phyloP scores from a whole-genome alignment of 2,888 invertebrate genomes.

The Orthosia gothica region DNA sequence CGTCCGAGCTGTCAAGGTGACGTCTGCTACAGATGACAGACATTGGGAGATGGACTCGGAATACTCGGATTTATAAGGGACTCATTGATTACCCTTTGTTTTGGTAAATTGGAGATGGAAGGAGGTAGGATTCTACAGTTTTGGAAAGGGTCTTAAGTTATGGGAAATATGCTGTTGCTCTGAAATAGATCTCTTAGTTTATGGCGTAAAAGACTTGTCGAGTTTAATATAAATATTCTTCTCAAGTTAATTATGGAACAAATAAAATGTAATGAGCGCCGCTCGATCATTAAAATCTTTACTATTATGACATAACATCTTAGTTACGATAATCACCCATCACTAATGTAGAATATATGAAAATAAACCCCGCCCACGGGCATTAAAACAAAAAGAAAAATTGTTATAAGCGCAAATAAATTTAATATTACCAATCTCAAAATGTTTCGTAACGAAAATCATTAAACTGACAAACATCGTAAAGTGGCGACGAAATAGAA shows the following conservation, averaged over 20 bases:
- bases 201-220: constrained; percentile 22
- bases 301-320: constrained; percentile 64
- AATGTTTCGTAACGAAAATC: constrained; percentile 85
- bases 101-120: constrained; percentile 35
- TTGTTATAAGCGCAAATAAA: constrained; percentile 79
- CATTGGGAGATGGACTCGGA: constrained; percentile 27
- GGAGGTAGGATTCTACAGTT: constrained; percentile 7
- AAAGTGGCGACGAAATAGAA: constrained; percentile 89
- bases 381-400: constrained; percentile 70
- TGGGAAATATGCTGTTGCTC: not conserved
- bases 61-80: constrained; percentile 46
- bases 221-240: constrained; percentile 41
- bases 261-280: constrained; percentile 57
- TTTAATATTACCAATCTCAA: constrained; percentile 82
- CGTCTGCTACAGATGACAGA: constrained; percentile 52
- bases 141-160: not conserved
- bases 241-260: constrained; percentile 47
- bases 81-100: constrained; percentile 63
- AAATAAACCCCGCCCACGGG: constrained; percentile 61
- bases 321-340: constrained; percentile 65
- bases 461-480: constrained; percentile 89
- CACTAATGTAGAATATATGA: constrained; percentile 59
- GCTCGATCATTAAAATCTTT: constrained; percentile 65
- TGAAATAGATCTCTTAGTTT: no score
- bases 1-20: constrained; percentile 60